phyloP scores from a whole-genome alignment of 2,888 invertebrate species.

The Vanessa cardui region DNA sequence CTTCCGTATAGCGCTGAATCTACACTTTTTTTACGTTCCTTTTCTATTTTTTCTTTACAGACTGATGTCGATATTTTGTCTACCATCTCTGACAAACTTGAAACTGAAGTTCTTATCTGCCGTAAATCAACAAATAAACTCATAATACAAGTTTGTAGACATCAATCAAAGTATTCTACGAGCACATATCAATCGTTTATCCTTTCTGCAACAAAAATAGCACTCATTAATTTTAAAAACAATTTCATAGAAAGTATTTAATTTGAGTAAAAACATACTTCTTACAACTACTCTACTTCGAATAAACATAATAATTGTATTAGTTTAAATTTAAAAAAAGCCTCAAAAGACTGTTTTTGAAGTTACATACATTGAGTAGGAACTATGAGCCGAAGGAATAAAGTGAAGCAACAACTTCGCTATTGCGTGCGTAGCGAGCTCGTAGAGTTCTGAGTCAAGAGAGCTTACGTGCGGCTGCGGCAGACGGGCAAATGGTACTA shows the following conservation, averaged over 20 bases:
- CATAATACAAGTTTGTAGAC: conserved; percentile 53
- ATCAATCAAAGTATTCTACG: conserved; percentile 38
- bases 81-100: conserved; percentile 77
- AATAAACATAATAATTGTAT: too few species aligned
- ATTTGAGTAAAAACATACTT: not conserved
- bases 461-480: conserved; percentile 76
- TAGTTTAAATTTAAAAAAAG: not conserved
- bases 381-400: conserved; percentile 10
- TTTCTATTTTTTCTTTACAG: conserved; percentile 55
- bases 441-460: conserved; percentile 50
- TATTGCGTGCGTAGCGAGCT: conserved; percentile 67
- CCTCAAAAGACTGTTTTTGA: not conserved
- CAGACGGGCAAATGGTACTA: conserved; percentile 74
- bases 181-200: conserved; percentile 6
- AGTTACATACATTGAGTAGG: conserved; percentile 6
- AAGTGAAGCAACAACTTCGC: conserved; percentile 14
- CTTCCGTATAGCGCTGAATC: conserved; percentile 59
- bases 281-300: too few species aligned
- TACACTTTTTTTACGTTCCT: conserved; percentile 56
- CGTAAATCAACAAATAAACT: conserved; percentile 79
- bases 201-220: conserved; percentile 38
- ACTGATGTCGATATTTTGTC: conserved; percentile 72
- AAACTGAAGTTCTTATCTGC: conserved; percentile 76
- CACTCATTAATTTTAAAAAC: not conserved
- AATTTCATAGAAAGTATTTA: not conserved